These are phyloP conservation scores for Sigmodon hispidus DNA, from an alignment of 2,113 vertebrate genomes.

Conservation along the genomic window DNA sequence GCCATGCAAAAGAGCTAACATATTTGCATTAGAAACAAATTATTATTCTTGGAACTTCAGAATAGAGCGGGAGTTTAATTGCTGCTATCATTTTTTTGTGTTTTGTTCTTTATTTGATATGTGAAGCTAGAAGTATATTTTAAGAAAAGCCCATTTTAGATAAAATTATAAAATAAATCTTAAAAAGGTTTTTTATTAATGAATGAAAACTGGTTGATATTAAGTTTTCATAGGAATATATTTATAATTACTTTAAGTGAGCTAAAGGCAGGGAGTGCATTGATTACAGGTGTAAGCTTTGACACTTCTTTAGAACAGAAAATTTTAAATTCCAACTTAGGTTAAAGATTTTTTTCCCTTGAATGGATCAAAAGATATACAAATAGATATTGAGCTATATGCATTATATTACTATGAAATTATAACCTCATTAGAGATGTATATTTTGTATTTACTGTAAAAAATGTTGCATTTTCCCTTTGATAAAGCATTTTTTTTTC, in stretches of 20 bases:
- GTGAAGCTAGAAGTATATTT: conserved; percentile 41
- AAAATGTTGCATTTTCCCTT: conserved; percentile 12
- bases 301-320: conserved; percentile 5
- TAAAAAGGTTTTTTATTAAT: conserved; percentile 13
- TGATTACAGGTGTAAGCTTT: neutral
- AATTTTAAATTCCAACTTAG: neutral
- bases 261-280: neutral
- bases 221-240: conserved; percentile 40
- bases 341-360: conserved; percentile 30
- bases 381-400: conserved; percentile 15
- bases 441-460: conserved; percentile 16
- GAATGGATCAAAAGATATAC: neutral
- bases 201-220: neutral
- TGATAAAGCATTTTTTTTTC: neutral
- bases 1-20: neutral
- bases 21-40: conserved; percentile 46
- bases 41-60: conserved; percentile 51
- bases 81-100: neutral
- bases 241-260: conserved; percentile 10
- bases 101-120: conserved; percentile 47
- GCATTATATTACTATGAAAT: neutral
- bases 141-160: conserved; percentile 40
- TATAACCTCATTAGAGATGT: neutral
- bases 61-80: conserved; percentile 16
- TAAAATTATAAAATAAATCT: conserved; percentile 3